These are phyloP conservation scores for Fragum fragum DNA, from an alignment of 2,888 invertebrate species.

Conservation along the genomic window DNA sequence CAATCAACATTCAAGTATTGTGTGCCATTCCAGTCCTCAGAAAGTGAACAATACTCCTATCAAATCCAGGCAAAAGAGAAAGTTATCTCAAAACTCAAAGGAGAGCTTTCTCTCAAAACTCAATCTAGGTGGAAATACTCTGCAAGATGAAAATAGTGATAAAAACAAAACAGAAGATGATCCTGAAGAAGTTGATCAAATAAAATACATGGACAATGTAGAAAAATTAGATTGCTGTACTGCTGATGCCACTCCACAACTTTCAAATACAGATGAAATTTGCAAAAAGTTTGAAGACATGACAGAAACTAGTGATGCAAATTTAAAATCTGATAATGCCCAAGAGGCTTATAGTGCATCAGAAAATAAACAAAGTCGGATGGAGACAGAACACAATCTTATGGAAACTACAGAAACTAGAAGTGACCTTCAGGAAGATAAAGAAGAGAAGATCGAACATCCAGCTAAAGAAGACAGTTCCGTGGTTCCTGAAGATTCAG, in stretches of 20 bases:
- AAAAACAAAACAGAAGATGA: background rate
- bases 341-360: background rate
- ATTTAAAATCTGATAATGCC: background rate
- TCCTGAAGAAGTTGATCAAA: background rate
- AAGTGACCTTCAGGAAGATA: background rate
- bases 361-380: background rate
- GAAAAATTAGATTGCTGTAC: background rate
- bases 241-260: background rate
- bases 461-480: background rate
- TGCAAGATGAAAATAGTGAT: background rate
- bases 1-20: constrained; percentile 55
- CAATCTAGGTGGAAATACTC: constrained; percentile 39
- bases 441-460: background rate
- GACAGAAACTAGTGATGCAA: background rate
- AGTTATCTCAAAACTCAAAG: constrained; percentile 44
- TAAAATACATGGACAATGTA: background rate
- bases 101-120: constrained; percentile 58
- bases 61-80: constrained; percentile 17
- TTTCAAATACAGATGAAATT: background rate
- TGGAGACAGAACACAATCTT: background rate
- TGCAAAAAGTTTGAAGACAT: background rate
- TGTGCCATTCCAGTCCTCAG: constrained; percentile 41
- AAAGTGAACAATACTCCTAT: background rate
- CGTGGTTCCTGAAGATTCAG: constrained; percentile 3
- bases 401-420: background rate